These are phyloP conservation scores for Sinocyclocheilus maitianheensis DNA, from an alignment of 2,113 vertebrate species.

Conservation along the genomic window DNA sequence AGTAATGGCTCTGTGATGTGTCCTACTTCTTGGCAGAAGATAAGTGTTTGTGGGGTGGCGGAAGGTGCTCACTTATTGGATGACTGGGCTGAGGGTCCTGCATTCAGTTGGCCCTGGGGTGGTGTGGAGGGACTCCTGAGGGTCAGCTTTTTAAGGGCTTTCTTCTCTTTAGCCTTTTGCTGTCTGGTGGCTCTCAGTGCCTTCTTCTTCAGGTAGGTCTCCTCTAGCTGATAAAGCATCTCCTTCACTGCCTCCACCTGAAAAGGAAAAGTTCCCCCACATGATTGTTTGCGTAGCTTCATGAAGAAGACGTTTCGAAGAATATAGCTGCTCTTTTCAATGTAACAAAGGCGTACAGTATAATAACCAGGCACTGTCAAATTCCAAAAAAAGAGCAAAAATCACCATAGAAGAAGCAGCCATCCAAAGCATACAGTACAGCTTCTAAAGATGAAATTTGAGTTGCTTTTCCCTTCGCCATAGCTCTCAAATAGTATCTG, in stretches of 20 bases:
- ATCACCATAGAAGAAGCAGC: not conserved
- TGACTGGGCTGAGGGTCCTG: constrained; percentile 30
- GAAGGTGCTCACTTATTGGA: constrained; percentile 31
- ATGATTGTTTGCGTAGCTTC: not conserved
- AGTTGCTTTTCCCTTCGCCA: not conserved
- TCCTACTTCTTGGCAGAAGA: constrained; percentile 56
- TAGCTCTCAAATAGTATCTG: not conserved
- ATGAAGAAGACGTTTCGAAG: not conserved
- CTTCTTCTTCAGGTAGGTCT: constrained; percentile 72
- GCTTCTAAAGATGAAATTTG: not conserved
- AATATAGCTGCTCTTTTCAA: not conserved
- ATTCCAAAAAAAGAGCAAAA: too few relatives aligned
- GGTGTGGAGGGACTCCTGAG: not conserved
- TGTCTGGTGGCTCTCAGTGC: constrained; percentile 62
- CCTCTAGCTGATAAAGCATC: constrained; percentile 72
- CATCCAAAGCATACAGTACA: not conserved
- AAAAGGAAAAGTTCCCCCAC: constrained; percentile 56
- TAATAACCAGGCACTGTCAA: not conserved
- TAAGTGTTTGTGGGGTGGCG: constrained; percentile 26
- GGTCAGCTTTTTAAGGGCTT: constrained; percentile 50
- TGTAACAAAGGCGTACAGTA: not conserved
- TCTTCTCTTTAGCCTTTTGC: constrained; percentile 31
- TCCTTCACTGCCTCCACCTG: constrained; percentile 75
- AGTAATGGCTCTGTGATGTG: constrained; percentile 54
- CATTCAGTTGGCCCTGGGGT: constrained; percentile 31